These are phyloP conservation scores for Cyaniris semiargus DNA, from an alignment of 2,888 invertebrate species.

Conservation along the genomic window DNA sequence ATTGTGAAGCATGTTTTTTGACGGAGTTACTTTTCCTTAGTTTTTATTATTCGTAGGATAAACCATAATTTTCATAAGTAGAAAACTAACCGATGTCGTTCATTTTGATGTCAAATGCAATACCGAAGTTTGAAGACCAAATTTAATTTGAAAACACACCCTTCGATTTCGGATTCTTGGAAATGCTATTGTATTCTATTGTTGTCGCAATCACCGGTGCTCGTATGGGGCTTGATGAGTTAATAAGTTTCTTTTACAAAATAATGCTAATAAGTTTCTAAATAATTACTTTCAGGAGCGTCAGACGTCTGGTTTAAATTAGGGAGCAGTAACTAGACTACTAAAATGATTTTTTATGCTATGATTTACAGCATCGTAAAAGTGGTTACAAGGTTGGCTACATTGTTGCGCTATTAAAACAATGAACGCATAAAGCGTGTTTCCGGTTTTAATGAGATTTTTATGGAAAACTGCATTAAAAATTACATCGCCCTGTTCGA, in stretches of 20 bases:
- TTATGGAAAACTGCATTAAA: slow-evolving; percentile 23
- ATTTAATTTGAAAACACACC: not conserved
- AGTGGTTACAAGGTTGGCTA: slow-evolving; percentile 41
- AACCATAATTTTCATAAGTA: not conserved
- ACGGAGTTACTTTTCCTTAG: no score
- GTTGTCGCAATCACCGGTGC: no score
- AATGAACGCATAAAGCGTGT: slow-evolving; percentile 32
- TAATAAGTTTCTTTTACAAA: not conserved
- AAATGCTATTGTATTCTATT: no score
- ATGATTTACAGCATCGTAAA: slow-evolving; percentile 56
- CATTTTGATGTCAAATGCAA: no score
- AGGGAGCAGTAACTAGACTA: slow-evolving; percentile 55
- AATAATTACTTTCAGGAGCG: slow-evolving; percentile 36
- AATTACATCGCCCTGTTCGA: slow-evolving; percentile 26
- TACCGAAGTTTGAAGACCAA: no score
- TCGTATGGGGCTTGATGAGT: no score
- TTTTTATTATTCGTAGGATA: no score
- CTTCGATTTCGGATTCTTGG: no score
- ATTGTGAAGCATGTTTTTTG: no score
- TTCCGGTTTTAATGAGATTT: slow-evolving; percentile 32
- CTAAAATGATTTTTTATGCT: slow-evolving; percentile 47
- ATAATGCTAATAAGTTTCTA: not conserved
- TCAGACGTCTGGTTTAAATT: slow-evolving; percentile 59
- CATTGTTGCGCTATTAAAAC: slow-evolving; percentile 37
- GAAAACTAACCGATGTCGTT: not conserved